A percentile compares a stretch with the other conserved stretches of the same genome.
Conservation (phyloP, 2,888 invertebrate genomes). For the Odontocerum albicorne region DNA sequence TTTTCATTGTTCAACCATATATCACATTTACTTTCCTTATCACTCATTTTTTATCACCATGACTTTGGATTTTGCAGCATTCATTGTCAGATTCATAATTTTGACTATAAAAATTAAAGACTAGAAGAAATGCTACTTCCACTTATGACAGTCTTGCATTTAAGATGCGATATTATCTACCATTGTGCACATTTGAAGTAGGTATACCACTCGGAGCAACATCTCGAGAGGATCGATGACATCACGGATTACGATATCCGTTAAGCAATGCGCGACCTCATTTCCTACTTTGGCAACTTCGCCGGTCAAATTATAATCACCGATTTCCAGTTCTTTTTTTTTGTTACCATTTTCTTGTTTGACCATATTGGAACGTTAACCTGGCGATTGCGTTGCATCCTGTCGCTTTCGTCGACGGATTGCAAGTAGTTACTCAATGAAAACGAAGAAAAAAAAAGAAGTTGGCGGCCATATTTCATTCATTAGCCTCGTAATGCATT, state of each 20-base stretch:
- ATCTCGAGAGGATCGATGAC: slow-evolving; percentile 24
- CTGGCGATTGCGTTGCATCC: slow-evolving; percentile 16
- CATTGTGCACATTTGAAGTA: too few species aligned
- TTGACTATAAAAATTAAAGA: too few species aligned
- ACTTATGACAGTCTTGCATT: too few species aligned
- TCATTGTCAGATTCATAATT: too few species aligned
- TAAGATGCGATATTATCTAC: too few species aligned
- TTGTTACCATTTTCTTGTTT: slow-evolving; percentile 16
- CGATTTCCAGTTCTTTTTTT: slow-evolving; percentile 28
- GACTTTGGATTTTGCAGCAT: too few species aligned
- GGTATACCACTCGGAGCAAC: too few species aligned
- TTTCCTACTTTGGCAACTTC: slow-evolving; percentile 22
- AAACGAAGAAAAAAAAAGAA: neutral
- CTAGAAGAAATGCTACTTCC: too few species aligned
- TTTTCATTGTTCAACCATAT: too few species aligned
- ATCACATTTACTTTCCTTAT: too few species aligned
- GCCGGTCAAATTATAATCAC: slow-evolving; percentile 23
- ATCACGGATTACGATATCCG: slow-evolving; percentile 27
- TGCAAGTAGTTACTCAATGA: slow-evolving; percentile 2
- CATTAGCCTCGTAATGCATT: slow-evolving; percentile 13
- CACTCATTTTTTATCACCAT: too few species aligned
- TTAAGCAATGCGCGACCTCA: slow-evolving; percentile 30
- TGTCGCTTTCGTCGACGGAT: slow-evolving; percentile 4
- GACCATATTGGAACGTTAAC: slow-evolving; percentile 5
- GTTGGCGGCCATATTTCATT: slow-evolving; percentile 10